Evolutionary conservation across 2,888 invertebrate species (phyloP), one percentile per base, ranked within the genome.

Genomic region (Agrotis clavis): DNA sequence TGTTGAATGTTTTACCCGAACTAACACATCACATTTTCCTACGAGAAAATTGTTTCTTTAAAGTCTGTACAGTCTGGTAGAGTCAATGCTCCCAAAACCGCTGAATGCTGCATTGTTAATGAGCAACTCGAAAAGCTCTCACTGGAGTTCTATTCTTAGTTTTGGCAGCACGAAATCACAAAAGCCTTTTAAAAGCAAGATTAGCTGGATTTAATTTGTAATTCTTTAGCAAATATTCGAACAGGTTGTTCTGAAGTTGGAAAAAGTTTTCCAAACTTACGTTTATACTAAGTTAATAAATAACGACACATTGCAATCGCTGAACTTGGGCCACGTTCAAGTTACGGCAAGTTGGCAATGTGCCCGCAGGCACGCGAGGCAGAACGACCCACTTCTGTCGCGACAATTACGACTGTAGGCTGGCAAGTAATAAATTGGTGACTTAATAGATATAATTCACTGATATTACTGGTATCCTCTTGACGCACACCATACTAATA

Each of bases 271-370:
- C 41, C 16, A 60, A 68, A 72, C 54, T 51, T 56, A 66, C 62
- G 60, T 67, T 71, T 30, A 59, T 67, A 47, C 53, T 50, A 30
- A 73, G 70, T 78, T 45, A 57, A 66, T 75, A 84, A 73, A 82
- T 71, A 73, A 69, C 67, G 62, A 64, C 57, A 67, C 54, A 69
- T 69, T 59, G 84, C 60, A 81, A 74, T 74, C 18, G 60, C 68
- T 86, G 85, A 87, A 86, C 86, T 87, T 84, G 83, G 84, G 81
- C 80, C 77, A 82, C 74, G 86, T 76, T 77, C 71, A 86, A 82
- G 83, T 86, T 84, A 77, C 67, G 71, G 75, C 81, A 83, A 87
- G 80, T 87, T 89, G 90, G 90, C 89, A 90, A 82, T 78, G 82
- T 85, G 88, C 88, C 88, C 79, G 79, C 57, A 57, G 57, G 57